Percentiles rank a stretch among this genome's conserved stretches.
These are phyloP conservation scores for Knipowitschia caucasica DNA, from an alignment of 2,797 vertebrate species.

Conservation along the genomic window DNA sequence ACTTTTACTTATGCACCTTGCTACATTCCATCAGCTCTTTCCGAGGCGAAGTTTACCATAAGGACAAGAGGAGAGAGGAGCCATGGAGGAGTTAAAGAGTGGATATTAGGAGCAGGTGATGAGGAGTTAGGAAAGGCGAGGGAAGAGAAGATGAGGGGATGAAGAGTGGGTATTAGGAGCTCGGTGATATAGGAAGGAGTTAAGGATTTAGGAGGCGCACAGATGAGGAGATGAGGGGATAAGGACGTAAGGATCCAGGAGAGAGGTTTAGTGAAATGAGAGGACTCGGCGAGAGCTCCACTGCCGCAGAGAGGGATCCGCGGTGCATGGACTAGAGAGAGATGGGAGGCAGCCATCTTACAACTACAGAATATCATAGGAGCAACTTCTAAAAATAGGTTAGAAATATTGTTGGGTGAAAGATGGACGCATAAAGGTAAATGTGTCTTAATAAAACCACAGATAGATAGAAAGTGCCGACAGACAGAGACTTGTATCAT, in stretches of 20 bases:
- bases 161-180: conserved; percentile 1
- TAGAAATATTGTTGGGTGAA: too few relatives aligned
- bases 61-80: neutral
- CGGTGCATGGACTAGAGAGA: neutral
- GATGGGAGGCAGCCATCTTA: too few relatives aligned
- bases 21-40: too few relatives aligned
- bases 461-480: too few relatives aligned
- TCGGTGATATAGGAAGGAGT: conserved; percentile 1
- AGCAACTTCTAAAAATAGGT: too few relatives aligned
- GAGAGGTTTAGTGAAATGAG: conserved; percentile 6
- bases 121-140: neutral
- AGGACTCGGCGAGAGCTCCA: neutral
- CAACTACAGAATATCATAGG: too few relatives aligned
- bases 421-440: too few relatives aligned
- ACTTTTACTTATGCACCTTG: too few relatives aligned
- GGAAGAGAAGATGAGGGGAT: neutral
- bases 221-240: neutral
- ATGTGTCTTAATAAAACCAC: too few relatives aligned
- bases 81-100: neutral
- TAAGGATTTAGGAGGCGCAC: neutral
- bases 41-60: too few relatives aligned
- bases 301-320: neutral
- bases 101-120: neutral
- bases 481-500: too few relatives aligned
- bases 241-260: conserved; percentile 1